These are phyloP conservation scores for Drosophila pachea DNA, from an alignment of 1,140 invertebrate genomes.

Conservation along the genomic window DNA sequence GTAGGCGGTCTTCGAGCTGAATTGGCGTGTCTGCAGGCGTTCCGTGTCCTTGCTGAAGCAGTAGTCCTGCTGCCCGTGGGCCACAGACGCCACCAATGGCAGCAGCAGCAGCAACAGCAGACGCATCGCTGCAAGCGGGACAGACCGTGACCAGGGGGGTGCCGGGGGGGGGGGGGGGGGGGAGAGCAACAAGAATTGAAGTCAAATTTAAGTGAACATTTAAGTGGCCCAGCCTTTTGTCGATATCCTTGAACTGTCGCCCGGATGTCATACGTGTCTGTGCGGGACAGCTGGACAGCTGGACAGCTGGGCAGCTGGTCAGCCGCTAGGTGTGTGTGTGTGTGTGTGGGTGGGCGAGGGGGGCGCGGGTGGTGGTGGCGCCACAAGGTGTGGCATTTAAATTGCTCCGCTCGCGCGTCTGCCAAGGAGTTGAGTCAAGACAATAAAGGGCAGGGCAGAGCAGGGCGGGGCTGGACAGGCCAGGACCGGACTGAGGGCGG, in stretches of 20 bases:
- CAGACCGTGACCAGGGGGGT: too few relatives aligned
- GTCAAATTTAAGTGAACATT: slow-evolving; percentile 38
- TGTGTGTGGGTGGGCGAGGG: neutral
- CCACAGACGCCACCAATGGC: slow-evolving; percentile 39
- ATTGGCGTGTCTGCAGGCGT: slow-evolving; percentile 81
- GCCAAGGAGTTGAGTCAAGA: slow-evolving; percentile 58
- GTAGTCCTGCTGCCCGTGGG: slow-evolving; percentile 79
- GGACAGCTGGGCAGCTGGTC: neutral
- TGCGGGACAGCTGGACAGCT: neutral
- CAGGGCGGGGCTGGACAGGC: too few relatives aligned
- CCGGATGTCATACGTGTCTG: slow-evolving; percentile 61
- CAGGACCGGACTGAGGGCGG: too few relatives aligned
- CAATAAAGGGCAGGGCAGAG: slow-evolving; percentile 50
- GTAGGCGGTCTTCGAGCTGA: slow-evolving; percentile 84
- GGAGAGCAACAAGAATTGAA: neutral
- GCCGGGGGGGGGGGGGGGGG: too few relatives aligned
- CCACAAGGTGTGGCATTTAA: slow-evolving; percentile 72
- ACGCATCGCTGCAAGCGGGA: slow-evolving; percentile 54
- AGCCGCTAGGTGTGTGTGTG: neutral
- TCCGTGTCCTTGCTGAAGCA: slow-evolving; percentile 82
- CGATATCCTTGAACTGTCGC: slow-evolving; percentile 70
- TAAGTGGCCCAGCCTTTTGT: slow-evolving; percentile 52
- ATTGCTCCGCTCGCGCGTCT: slow-evolving; percentile 65
- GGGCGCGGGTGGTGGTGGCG: neutral
- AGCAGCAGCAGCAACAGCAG: slow-evolving; percentile 43